These are phyloP conservation scores for Alexandromys fortis DNA, from an alignment of 2,113 vertebrate species.

Conservation along the genomic window DNA sequence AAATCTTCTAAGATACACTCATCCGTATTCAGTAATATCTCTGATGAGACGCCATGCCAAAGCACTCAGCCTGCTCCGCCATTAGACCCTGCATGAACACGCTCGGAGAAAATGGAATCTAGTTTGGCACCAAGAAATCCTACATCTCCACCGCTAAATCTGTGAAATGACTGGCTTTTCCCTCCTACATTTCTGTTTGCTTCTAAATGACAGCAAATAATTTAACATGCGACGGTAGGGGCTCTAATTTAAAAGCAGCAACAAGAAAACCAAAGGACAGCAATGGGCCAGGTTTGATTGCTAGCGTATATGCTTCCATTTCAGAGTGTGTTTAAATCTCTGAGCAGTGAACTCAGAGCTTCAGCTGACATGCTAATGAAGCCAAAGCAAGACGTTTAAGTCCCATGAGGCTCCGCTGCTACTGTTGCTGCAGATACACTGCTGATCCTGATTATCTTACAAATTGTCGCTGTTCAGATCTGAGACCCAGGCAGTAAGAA, in stretches of 20 bases:
- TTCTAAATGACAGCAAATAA: slow-evolving; percentile 33
- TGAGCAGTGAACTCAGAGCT: slow-evolving; percentile 36
- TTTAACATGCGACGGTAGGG: not conserved
- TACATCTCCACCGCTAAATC: slow-evolving; percentile 19
- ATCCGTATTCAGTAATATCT: not conserved
- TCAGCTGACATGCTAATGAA: slow-evolving; percentile 15
- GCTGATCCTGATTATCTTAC: not conserved
- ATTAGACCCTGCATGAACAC: slow-evolving; percentile 44
- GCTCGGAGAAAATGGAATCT: slow-evolving; percentile 39
- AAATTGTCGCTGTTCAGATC: slow-evolving; percentile 1
- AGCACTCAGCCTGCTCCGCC: not conserved
- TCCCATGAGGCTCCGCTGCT: not conserved
- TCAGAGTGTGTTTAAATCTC: slow-evolving; percentile 36
- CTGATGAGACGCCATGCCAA: not conserved
- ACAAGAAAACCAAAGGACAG: slow-evolving; percentile 7
- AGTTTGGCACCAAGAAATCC: not conserved
- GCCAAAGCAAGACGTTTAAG: slow-evolving; percentile 13
- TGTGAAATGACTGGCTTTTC: slow-evolving; percentile 40
- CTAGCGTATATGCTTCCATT: not conserved
- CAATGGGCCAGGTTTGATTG: slow-evolving; percentile 39
- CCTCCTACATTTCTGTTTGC: not conserved
- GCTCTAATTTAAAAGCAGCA: not conserved
- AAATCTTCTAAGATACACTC: not conserved
- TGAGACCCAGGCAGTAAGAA: slow-evolving; percentile 14
- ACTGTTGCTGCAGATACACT: not conserved